Base-by-base conservation (phyloP, 2,888 invertebrate species). In the Pherbina coryleti region DNA sequence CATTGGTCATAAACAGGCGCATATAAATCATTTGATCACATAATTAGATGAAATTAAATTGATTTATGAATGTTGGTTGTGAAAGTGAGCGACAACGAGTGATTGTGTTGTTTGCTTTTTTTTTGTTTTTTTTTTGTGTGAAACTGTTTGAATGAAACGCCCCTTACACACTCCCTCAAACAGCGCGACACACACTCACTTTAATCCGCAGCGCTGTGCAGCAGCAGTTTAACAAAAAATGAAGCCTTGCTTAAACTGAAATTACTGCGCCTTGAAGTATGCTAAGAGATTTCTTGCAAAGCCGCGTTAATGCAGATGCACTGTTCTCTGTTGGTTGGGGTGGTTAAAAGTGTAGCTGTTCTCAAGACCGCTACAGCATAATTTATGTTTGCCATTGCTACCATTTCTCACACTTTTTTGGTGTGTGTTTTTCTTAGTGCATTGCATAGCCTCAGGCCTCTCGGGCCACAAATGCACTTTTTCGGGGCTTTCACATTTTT, bases 21-120 rank as follows among this genome's bases (percentile, higher is more conserved):
- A 49, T 73, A 77, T 77, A 79, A 80, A 79, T 78, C 80, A 80
- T 79, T 79, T 79, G 78, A 80, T 80, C 78, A 79, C 51, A 79
- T 80, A 80, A 81, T 81, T 81, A 81, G 79, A 80, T 79, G 76
- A 76, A 77, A 78, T 78, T 78, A 81, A 79, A 81, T 81, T 81
- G 81, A 79, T 81, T 81, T 81, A 79, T 79, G 79, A 73, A 78
- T 73, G 78, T 51, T 74, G 79, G 14, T 28, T 9, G 22, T 28
- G 22, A 9, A 11, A n/a, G 9, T 17, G 22, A 25, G 62, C 22
- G 8, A 62, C 28, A 62, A 25, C 28, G 9, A 25, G 31, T 64
- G 17, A 31, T 64, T 64, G 8, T 31, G 28, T 31, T 31, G 28
- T 64, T 64, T 17, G 57, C 0, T 60, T 28, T n/a, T 11, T 28